Base-by-base conservation (phyloP, 2,113 vertebrate genomes). In the Psophia crepitans region DNA sequence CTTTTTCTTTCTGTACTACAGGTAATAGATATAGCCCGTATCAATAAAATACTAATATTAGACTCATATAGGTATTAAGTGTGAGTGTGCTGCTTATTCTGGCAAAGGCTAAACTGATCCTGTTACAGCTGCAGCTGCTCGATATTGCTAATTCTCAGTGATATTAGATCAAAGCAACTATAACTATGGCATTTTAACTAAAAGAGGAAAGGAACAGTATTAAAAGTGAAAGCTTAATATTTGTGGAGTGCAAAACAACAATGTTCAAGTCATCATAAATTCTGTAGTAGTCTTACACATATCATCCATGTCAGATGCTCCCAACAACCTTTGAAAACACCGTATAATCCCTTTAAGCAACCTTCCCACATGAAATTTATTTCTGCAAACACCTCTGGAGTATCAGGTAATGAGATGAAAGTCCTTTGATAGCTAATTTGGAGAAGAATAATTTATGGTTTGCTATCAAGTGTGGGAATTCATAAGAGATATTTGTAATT, bases 171-270 rank as follows among this genome's bases (percentile, higher is more conserved):
- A 86, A 90, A 73, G 26, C 9, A 92, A 57, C 8, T 14, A 8
- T 33, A 91, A 82, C 28, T 24, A 41, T 8, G 16, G 15, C 18
- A 81, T 87, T 96, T 95, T 82, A 92, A 77, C 49, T 35, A 35
- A 92, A 97, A 93, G 83, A 53, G 21, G 33, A 63, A 71, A 60
- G 13, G 8, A 95, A 84, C 14, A 37, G 11, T 64, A 87, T 86
- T 94, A 91, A 88, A 97, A 82, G 23, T 53, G 68, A 95, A 87
- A 70, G n/a, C 17, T 93, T 82, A 84, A 21, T 78, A 49, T 87
- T 60, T 81, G 22, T 70, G 19, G 26, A 77, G 78, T 43, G 28
- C 5, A 66, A 81, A 84, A 70, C n/a, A 85, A 30, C n/a, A 54
- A 53, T 90, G 33, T 16, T 93, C 37, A 87, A 87, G 71, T 41